Evolutionary conservation across 2,797 vertebrate genomes (phyloP).

Genomic region (Pempheris klunzingeri): DNA sequence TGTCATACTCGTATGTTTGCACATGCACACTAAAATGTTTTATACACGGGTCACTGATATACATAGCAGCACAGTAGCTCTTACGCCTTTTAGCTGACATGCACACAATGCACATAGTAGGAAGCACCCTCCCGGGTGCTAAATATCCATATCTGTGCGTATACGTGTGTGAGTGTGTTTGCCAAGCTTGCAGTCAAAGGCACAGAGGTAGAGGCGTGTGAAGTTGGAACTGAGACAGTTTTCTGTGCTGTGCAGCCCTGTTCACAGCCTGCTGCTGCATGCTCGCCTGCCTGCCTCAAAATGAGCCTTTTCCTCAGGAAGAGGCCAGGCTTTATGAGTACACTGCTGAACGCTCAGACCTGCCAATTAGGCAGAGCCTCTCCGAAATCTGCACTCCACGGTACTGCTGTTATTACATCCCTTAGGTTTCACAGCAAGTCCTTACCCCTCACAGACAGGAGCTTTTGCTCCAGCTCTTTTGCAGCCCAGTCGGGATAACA

Average conservation of each 20-base stretch:
- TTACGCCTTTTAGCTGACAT: slow-evolving; percentile 30
- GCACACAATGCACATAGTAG: slow-evolving; percentile 23
- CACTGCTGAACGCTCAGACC: slow-evolving; percentile 43
- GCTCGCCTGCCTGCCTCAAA: slow-evolving; percentile 39
- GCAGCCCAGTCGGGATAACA: background rate
- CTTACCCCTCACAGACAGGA: slow-evolving; percentile 14
- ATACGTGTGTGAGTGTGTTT: slow-evolving; percentile 7
- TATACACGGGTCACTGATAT: slow-evolving; percentile 21
- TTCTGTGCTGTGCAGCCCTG: slow-evolving; percentile 11
- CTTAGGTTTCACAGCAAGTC: slow-evolving; percentile 41
- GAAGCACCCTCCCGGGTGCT: slow-evolving; percentile 23
- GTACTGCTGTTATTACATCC: slow-evolving; percentile 48
- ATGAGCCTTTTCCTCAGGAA: slow-evolving; percentile 60
- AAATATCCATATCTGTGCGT: slow-evolving; percentile 6
- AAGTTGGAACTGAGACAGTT: slow-evolving; percentile 40
- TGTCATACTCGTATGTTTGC: slow-evolving; percentile 37
- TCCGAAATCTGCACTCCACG: slow-evolving; percentile 28
- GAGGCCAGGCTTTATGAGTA: slow-evolving; percentile 42
- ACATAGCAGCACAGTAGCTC: slow-evolving; percentile 11
- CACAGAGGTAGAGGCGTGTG: slow-evolving; percentile 20
- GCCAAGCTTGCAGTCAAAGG: slow-evolving; percentile 34
- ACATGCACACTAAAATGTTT: slow-evolving; percentile 17
- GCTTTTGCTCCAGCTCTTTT: background rate
- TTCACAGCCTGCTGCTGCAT: slow-evolving; percentile 45
- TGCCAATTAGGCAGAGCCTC: slow-evolving; percentile 64